Base-by-base conservation (phyloP, 2,113 vertebrate genomes). In the Neodon shergylaensis region DNA sequence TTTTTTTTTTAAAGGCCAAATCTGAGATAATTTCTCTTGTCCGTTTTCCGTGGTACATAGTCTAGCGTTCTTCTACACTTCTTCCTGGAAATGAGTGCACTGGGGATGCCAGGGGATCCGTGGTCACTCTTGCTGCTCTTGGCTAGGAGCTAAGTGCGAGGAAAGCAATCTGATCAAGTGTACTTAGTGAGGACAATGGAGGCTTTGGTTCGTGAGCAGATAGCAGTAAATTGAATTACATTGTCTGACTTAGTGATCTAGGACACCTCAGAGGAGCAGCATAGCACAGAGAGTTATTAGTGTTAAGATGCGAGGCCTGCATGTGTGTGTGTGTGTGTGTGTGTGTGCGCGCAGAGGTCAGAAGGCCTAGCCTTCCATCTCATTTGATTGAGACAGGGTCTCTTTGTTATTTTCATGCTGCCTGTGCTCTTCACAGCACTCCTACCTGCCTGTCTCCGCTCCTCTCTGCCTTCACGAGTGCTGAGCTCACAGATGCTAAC, bases 131-230 rank as follows among this genome's bases (percentile, higher is more conserved):
- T 7, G 33, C 44, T 11, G 0, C 36, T 26, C 19, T 8, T 9
- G 26, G 39, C 28, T 78, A 33, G 2, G 65, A 1, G 6, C 24
- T 17, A 10, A 65, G 58, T 13, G 61, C 36, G 52, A 11, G 88
- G 63, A 70, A 39, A 33, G 70, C 54, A 39, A 13, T 81, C 54
- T 39, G 87, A 49, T 36, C 5, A 26, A 9, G 31, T 0, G 22
- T 52, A 2, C 0, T 52, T 10, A 1, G 7, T 2, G 24, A 76
- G 22, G 65, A 16, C 63, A 2, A 0, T 0, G 3, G 74, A 28
- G 44, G 72, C 9, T 76, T 42, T 26, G 88, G 24, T 36, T 33
- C 5, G 24, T 5, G 33, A 54, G 0, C n/a, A 31, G 42, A 44
- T 0, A 73, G 79, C 28, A 83, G 78, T 73, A 70, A 47, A 39